Evolutionary conservation across 37 sponge, comb jelly and placozoan species (phyloP).

Genomic region (Agelas oroides): DNA sequence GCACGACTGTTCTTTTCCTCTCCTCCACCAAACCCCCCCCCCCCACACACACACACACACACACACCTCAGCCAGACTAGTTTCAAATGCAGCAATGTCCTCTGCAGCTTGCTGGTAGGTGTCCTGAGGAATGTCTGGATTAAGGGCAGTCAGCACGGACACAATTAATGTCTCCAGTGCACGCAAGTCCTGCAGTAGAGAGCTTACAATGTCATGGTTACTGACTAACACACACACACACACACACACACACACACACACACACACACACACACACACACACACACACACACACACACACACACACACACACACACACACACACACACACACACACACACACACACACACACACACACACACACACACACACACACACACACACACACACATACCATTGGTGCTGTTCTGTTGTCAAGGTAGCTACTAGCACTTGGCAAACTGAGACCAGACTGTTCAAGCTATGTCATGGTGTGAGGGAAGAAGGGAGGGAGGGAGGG

Average conservation of each 20-base stretch:
- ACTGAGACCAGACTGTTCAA: conserved; percentile 6
- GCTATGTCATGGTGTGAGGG: background rate
- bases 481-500: background rate
- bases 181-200: conserved; percentile 8
- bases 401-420: conserved; percentile 16
- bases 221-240: too few species aligned
- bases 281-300: background rate
- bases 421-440: conserved; percentile 15
- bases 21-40: too few species aligned
- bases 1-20: too few species aligned
- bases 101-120: conserved; percentile 1
- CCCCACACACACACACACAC: too few species aligned
- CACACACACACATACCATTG: too few species aligned
- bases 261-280: too few species aligned
- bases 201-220: too few species aligned
- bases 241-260: too few species aligned
- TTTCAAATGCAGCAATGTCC: conserved; percentile 49
- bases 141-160: conserved; percentile 4
- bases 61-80: conserved; percentile 49
- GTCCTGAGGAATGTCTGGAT: background rate
- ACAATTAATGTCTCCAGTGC: background rate
- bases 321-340: too few species aligned
- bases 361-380: too few species aligned
- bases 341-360: too few species aligned
- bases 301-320: too few species aligned